A percentile compares a stretch with the other conserved stretches of the same genome.
Conservation (phyloP, 2,113 vertebrate species). For the Chiloscyllium plagiosum region DNA sequence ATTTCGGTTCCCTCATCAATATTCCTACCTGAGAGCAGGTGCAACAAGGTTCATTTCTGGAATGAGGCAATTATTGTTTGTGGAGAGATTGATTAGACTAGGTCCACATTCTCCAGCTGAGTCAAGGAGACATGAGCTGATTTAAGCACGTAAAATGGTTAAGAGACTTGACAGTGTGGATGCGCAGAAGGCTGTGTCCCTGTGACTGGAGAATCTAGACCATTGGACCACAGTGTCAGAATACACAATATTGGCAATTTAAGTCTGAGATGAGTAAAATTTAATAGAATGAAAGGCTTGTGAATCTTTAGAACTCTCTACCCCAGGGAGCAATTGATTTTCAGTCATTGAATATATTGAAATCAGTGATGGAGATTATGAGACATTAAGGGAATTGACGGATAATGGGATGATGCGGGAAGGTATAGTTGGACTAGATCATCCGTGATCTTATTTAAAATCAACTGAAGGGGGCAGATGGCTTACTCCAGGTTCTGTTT, state of each 20-base stretch:
- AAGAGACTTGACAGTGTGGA: no score
- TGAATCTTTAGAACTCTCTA: neutral
- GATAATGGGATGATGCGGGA: neutral
- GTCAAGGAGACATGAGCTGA: no score
- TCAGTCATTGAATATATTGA: neutral
- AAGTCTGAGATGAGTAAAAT: no score
- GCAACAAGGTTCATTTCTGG: neutral
- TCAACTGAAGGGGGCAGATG: neutral
- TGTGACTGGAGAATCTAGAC: no score
- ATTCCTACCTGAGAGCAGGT: neutral
- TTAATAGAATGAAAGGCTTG: no score
- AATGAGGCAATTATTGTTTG: neutral
- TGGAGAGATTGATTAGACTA: neutral
- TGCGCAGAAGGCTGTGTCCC: no score
- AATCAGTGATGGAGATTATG: neutral
- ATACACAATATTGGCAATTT: no score
- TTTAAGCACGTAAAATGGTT: no score
- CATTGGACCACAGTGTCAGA: no score
- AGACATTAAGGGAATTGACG: neutral
- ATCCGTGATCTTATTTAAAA: neutral
- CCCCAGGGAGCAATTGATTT: neutral
- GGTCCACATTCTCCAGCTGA: no score
- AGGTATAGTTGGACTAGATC: neutral
- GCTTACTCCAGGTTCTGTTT: neutral
- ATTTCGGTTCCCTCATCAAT: no score